Evolutionary conservation across 2,797 vertebrate genomes (phyloP).

Genomic region (Nothura maculosa): DNA sequence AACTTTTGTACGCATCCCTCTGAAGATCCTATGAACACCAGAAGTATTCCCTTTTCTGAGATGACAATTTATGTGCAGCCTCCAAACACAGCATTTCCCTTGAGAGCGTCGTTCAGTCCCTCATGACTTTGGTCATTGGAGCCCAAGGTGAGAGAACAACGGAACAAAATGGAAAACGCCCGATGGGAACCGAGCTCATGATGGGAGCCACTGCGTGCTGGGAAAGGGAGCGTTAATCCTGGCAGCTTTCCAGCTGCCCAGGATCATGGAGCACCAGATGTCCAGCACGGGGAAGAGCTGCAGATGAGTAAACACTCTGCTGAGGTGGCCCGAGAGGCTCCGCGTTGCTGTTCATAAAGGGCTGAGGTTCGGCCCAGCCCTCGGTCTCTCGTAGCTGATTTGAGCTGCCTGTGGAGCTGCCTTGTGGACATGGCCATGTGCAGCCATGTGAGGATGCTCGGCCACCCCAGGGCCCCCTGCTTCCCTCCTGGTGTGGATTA

Average conservation of each 20-base stretch:
- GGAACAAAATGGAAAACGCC: background rate
- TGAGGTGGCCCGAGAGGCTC: constrained; percentile 41
- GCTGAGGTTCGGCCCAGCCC: too few species aligned
- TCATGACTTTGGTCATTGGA: background rate
- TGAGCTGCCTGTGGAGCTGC: too few species aligned
- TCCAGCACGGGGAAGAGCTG: constrained; percentile 42
- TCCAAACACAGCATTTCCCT: constrained; percentile 4
- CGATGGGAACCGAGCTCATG: background rate
- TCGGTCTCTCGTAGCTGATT: too few species aligned
- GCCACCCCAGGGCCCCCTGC: background rate
- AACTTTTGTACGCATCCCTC: background rate
- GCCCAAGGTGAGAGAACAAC: background rate
- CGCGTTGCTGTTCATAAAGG: too few species aligned
- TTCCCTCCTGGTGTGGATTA: background rate
- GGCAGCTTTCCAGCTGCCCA: constrained; percentile 49
- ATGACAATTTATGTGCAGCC: background rate
- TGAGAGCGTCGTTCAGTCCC: background rate
- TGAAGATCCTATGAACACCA: background rate
- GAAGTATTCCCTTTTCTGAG: background rate
- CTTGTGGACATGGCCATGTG: too few species aligned
- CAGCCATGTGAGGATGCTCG: background rate
- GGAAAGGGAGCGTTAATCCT: constrained; percentile 48
- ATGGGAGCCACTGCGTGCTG: background rate
- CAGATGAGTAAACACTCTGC: constrained; percentile 56
- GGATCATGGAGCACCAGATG: constrained; percentile 67